Evolutionary conservation across 2,888 invertebrate species (phyloP).

Genomic region (Agonopterix alstromeriana): DNA sequence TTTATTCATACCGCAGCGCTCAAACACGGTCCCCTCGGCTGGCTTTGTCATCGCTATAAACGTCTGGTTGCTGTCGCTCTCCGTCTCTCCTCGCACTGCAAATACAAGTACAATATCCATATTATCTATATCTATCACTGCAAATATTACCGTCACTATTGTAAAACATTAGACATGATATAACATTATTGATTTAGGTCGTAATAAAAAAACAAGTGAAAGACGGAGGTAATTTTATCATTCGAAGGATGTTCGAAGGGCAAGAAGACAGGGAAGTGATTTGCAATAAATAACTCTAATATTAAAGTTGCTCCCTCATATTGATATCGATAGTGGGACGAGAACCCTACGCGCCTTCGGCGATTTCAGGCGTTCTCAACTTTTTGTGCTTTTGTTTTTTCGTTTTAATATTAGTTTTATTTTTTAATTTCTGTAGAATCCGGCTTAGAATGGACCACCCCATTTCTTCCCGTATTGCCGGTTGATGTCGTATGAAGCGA

Average conservation of each 20-base stretch:
- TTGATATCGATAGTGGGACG: constrained; percentile 66
- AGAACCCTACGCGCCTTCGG: constrained; percentile 59
- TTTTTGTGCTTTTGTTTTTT: constrained; percentile 17
- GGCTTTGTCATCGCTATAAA: constrained; percentile 46
- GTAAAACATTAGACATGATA: too few relatives aligned
- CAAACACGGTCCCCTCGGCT: constrained; percentile 64
- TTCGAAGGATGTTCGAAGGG: constrained; percentile 27
- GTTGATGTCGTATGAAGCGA: too few relatives aligned
- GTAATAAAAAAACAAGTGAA: too few relatives aligned
- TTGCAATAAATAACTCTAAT: constrained; percentile 74
- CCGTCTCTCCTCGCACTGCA: neutral
- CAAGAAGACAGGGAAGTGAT: constrained; percentile 46
- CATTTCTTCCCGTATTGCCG: too few relatives aligned
- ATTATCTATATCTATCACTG: too few relatives aligned
- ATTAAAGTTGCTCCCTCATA: constrained; percentile 68
- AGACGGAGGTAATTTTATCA: too few relatives aligned
- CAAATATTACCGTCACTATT: constrained; percentile 10
- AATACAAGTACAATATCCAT: neutral
- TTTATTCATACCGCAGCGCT: constrained; percentile 71
- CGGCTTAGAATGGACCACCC: too few relatives aligned
- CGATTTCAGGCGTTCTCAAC: constrained; percentile 46
- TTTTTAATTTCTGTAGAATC: too few relatives aligned
- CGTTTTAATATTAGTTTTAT: too few relatives aligned
- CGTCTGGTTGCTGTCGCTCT: constrained; percentile 64
- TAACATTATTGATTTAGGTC: too few relatives aligned